phyloP scores from a whole-genome alignment of 1,140 invertebrate genomes.

The Drosophila sechellia region DNA sequence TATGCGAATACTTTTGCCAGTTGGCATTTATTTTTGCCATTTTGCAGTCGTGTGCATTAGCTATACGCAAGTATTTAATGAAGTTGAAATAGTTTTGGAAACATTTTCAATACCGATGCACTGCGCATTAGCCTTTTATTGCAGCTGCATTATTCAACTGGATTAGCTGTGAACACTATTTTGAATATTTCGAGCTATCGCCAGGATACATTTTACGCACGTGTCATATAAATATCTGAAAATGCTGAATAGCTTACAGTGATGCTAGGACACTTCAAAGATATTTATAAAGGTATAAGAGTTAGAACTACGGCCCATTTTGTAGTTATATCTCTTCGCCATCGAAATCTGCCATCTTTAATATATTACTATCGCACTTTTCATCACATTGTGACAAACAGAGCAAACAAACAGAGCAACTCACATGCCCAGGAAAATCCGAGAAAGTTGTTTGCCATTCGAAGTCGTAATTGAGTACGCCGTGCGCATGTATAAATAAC shows the following conservation, averaged over 20 bases:
- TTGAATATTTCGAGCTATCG: constrained; percentile 1
- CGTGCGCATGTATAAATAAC: constrained; percentile 66
- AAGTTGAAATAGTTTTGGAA: constrained; percentile 30
- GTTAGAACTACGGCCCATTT: constrained; percentile 5
- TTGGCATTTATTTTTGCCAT: constrained; percentile 33
- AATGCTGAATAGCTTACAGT: too few relatives aligned
- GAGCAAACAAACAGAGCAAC: constrained; percentile 22
- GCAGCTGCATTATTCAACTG: constrained; percentile 24
- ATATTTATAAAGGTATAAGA: too few relatives aligned
- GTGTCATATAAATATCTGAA: neutral
- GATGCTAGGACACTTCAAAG: neutral
- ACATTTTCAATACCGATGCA: constrained; percentile 9
- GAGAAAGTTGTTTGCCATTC: constrained; percentile 55
- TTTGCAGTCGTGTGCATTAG: constrained; percentile 40
- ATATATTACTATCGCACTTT: constrained; percentile 53
- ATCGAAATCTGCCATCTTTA: constrained; percentile 44
- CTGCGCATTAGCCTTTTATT: constrained; percentile 15
- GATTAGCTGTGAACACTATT: constrained; percentile 35
- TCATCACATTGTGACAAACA: constrained; percentile 50
- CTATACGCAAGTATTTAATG: constrained; percentile 29
- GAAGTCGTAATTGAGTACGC: constrained; percentile 52
- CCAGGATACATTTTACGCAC: neutral
- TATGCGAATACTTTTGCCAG: constrained; percentile 39
- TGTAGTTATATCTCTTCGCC: neutral
- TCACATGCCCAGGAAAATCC: neutral